A percentile compares a stretch with the other conserved stretches of the same genome.
These are phyloP conservation scores for Venturia canescens DNA, from an alignment of 1,140 invertebrate genomes.

Conservation along the genomic window DNA sequence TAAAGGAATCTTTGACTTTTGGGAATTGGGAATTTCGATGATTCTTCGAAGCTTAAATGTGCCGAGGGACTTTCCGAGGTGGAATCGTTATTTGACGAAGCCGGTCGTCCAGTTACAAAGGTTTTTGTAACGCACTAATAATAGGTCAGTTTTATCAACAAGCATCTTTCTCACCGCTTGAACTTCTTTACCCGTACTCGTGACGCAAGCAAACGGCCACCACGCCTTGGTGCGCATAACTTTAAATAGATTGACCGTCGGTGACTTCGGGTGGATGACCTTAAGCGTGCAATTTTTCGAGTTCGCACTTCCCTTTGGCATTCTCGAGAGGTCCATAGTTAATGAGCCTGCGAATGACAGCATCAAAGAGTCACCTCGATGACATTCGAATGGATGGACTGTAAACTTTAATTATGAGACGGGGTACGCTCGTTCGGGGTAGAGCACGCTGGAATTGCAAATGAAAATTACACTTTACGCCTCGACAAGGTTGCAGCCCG, in stretches of 20 bases:
- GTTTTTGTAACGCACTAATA: not conserved
- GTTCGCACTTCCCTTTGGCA: slow-evolving; percentile 79
- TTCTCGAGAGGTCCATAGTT: slow-evolving; percentile 79
- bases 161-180: slow-evolving; percentile 70
- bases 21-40: not conserved
- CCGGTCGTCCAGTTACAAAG: not conserved
- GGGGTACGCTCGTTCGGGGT: not conserved
- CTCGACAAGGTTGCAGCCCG: not conserved
- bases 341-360: slow-evolving; percentile 72
- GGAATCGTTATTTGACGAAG: too few relatives aligned
- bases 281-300: slow-evolving; percentile 79
- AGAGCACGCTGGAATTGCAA: slow-evolving; percentile 22
- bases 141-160: not conserved
- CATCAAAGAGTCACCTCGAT: slow-evolving; percentile 10
- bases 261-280: slow-evolving; percentile 79
- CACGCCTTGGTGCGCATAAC: slow-evolving; percentile 85
- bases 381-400: slow-evolving; percentile 16
- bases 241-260: slow-evolving; percentile 88
- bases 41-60: not conserved
- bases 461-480: slow-evolving; percentile 38
- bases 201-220: slow-evolving; percentile 85
- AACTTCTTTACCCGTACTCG: slow-evolving; percentile 65
- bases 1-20: not conserved
- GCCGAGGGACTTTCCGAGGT: too few relatives aligned
- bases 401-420: slow-evolving; percentile 33